phyloP scores from a whole-genome alignment of 2,113 vertebrate species.

The Lagopus leucura region DNA sequence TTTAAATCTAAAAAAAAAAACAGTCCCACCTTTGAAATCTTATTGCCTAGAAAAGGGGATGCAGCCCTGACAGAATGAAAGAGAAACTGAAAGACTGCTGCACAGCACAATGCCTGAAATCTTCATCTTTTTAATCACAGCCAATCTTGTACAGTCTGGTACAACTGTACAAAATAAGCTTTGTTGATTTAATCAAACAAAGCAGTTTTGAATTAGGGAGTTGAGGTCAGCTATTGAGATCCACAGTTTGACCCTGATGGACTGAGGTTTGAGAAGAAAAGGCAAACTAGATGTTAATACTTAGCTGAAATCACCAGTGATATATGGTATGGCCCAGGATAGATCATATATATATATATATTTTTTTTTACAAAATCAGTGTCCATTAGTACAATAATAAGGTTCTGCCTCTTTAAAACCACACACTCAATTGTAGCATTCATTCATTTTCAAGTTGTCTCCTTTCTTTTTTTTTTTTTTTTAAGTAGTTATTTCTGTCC shows the following conservation, averaged over 20 bases:
- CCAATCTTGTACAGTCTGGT: not conserved
- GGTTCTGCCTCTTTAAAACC: not conserved
- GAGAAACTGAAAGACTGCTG: not conserved
- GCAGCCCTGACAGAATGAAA: not conserved
- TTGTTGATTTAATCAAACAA: conserved; percentile 55
- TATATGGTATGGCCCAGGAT: not conserved
- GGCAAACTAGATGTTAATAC: not conserved
- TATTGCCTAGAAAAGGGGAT: not conserved
- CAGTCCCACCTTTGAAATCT: not conserved
- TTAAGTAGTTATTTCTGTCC: not conserved
- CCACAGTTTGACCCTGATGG: not conserved
- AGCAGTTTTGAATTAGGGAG: not conserved
- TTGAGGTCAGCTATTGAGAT: conserved; percentile 19
- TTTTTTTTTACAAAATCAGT: not conserved
- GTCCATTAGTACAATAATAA: not conserved
- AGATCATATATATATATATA: no score
- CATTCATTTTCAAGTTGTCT: not conserved
- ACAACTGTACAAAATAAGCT: conserved; percentile 19
- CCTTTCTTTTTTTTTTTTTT: not conserved
- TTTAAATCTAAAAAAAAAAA: not conserved
- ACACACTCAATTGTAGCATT: not conserved
- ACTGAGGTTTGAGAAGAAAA: conserved; percentile 12
- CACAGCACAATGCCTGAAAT: not conserved
- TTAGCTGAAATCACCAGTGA: not conserved
- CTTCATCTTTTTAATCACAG: not conserved